These are phyloP conservation scores for Pollachius pollachius DNA, from an alignment of 2,113 vertebrate species.

Conservation along the genomic window DNA sequence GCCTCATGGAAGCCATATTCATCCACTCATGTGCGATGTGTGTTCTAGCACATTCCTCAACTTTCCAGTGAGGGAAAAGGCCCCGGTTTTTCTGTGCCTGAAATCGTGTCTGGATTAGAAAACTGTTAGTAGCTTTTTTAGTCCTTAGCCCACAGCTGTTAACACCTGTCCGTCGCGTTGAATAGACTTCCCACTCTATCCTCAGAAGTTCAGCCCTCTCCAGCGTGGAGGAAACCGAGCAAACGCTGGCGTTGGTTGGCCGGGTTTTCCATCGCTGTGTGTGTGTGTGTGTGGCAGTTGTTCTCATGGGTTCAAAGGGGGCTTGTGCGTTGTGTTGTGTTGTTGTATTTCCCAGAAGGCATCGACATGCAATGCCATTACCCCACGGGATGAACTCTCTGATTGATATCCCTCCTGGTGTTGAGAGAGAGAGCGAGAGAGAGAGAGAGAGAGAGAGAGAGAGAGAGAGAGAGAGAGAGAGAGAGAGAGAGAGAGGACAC, in stretches of 20 bases:
- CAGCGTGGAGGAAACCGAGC: no score
- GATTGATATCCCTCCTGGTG: no score
- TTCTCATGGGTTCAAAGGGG: constrained; percentile 13
- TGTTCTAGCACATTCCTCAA: constrained; percentile 1
- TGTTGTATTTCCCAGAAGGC: no score
- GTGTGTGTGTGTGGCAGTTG: constrained; percentile 38
- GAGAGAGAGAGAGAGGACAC: no score
- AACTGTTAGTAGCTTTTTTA: constrained; percentile 50
- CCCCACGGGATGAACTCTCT: no score
- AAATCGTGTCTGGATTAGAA: constrained; percentile 23
- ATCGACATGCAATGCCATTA: no score
- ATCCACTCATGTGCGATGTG: constrained; percentile 22
- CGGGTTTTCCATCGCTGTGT: not conserved
- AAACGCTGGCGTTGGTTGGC: no score
- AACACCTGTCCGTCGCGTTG: constrained; percentile 59
- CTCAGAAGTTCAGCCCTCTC: constrained; percentile 38
- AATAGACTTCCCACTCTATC: constrained; percentile 44
- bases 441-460: no score
- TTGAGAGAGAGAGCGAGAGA: no score
- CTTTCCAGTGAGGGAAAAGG: constrained; percentile 19
- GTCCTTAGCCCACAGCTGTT: constrained; percentile 37
- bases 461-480: no score
- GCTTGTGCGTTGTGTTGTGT: no score
- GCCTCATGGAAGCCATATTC: constrained; percentile 32
- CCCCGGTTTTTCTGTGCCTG: constrained; percentile 6